These are phyloP conservation scores for Exephanes ischioxanthus DNA, from an alignment of 2,888 invertebrate species.

Conservation along the genomic window DNA sequence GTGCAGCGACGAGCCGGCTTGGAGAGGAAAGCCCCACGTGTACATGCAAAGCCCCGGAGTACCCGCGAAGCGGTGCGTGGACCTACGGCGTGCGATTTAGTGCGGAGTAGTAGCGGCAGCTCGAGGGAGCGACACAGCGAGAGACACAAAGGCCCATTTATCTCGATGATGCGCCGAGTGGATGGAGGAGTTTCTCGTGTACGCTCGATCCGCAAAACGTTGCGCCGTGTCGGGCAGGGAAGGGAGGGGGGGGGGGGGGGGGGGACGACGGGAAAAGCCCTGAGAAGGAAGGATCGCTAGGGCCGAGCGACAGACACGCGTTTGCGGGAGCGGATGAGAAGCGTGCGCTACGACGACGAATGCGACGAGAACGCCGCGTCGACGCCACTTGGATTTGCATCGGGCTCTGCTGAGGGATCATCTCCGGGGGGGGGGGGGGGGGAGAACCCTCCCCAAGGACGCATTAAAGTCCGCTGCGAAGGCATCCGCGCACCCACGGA, in stretches of 20 bases:
- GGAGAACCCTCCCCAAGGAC: slow-evolving; percentile 30
- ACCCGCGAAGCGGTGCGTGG: neutral
- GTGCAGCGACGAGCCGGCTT: neutral
- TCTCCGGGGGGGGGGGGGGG: neutral
- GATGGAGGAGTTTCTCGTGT: slow-evolving; percentile 66
- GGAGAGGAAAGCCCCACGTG: neutral
- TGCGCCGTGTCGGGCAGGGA: neutral
- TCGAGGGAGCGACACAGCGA: slow-evolving; percentile 30
- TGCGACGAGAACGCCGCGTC: slow-evolving; percentile 16
- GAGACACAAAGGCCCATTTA: slow-evolving; percentile 76
- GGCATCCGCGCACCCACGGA: neutral
- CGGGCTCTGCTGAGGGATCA: slow-evolving; percentile 20
- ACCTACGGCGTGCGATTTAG: slow-evolving; percentile 22
- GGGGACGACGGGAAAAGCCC: slow-evolving; percentile 13
- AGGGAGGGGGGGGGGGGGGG: neutral
- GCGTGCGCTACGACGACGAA: slow-evolving; percentile 12
- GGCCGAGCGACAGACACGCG: slow-evolving; percentile 46
- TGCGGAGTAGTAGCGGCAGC: neutral
- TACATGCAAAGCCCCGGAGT: neutral
- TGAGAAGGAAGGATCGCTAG: slow-evolving; percentile 58
- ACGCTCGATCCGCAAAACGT: slow-evolving; percentile 62
- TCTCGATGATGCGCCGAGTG: slow-evolving; percentile 65
- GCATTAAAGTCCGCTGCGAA: slow-evolving; percentile 29
- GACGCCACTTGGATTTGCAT: slow-evolving; percentile 49
- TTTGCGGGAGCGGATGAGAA: slow-evolving; percentile 70